phyloP scores from a whole-genome alignment of 2,113 vertebrate species.

The Phalacrocorax brasilianus region DNA sequence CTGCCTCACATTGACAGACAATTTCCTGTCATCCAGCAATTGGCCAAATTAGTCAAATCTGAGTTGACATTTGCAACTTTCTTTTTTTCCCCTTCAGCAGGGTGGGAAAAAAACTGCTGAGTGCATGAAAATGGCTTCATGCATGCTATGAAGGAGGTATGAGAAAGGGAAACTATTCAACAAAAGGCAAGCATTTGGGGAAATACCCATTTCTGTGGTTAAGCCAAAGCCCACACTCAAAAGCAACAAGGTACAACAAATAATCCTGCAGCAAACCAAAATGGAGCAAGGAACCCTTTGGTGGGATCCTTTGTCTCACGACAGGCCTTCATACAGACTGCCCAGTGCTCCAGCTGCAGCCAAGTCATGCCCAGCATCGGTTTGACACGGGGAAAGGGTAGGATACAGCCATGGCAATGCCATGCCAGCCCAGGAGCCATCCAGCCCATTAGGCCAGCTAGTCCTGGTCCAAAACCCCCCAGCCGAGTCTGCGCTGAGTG shows the following conservation, averaged over 20 bases:
- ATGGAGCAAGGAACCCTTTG: not conserved
- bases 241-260: not conserved
- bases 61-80: not conserved
- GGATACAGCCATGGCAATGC: not conserved
- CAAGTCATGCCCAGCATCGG: rapidly evolving
- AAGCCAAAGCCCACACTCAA: not conserved
- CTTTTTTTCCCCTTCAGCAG: not conserved
- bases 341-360: not conserved
- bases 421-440: rapidly evolving
- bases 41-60: not conserved
- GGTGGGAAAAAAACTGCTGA: not conserved
- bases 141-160: not conserved
- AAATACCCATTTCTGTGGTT: not conserved
- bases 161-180: not conserved
- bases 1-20: not conserved
- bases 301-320: not conserved
- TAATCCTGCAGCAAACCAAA: not conserved
- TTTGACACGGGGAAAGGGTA: rapidly evolving
- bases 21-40: not conserved
- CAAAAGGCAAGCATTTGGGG: not conserved
- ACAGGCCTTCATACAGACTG: not conserved
- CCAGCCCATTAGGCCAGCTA: not conserved
- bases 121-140: not conserved
- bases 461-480: rapidly evolving
- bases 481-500: rapidly evolving